Evolutionary conservation across 2,113 vertebrate genomes (phyloP), one percentile per base, ranked within the genome.

Genomic region (Centropus bengalensis): DNA sequence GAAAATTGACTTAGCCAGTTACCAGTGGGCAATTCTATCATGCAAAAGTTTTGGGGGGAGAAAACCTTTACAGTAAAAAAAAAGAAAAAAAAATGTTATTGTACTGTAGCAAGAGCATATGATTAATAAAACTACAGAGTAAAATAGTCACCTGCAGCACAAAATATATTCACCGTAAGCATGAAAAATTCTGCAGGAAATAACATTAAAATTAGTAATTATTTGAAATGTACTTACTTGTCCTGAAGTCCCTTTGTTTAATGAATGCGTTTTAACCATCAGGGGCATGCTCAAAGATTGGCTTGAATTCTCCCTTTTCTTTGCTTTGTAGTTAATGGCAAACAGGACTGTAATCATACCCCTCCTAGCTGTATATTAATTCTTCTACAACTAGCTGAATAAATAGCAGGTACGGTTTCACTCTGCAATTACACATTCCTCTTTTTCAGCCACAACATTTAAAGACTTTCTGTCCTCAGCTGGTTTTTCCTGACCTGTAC

Each of bases 161-260:
- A 11, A 59, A 79, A 71, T 26, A 82, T 59, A 91, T 63, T 68
- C 33, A 56, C 28, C 28, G 38, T 22, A 80, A 73, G 17, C 21
- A 66, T 77, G 27, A 79, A 86, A 55, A 85, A 36, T 14, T 67
- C 42, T 67, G 8, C 42, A 86, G 64, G 67, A 38, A 88, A 45
- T 44, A 58, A 9, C 3, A 1, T 67, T 80, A 21, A 67, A 77
- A 83, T 60, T 19, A 75, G 14, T 18, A 80, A 89, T 86, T 63
- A 52, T 23, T 82, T 88, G 42, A 58, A 90, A 74, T n/a, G 55
- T 85, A 47, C 86, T 93, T 77, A 40, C 20, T 59, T 60, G 78
- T 91, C 73, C 74, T 56, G n/a, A 18, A 83, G 67, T 86, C 59
- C 23, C 60, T 93, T 74, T 88, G 59, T 88, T 88, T 77, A 92